phyloP scores from a whole-genome alignment of 2,888 invertebrate genomes.

The Dioctria linearis region DNA sequence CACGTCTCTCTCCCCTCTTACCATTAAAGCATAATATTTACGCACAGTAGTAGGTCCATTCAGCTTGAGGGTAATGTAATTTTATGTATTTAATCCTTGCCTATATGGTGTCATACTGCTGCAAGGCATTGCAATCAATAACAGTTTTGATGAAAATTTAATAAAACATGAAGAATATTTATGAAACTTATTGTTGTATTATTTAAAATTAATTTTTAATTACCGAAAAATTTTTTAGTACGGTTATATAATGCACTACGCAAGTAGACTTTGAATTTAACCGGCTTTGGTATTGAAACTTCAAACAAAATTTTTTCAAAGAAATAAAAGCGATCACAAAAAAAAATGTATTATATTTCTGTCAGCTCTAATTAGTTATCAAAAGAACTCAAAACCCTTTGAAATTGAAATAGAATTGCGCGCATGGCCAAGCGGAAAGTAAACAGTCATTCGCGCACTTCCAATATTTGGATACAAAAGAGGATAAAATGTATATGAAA shows the following conservation, averaged over 20 bases:
- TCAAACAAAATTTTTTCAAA: neutral
- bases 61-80: too few relatives aligned
- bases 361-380: slow-evolving; percentile 62
- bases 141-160: too few relatives aligned
- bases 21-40: too few relatives aligned
- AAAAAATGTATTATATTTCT: neutral
- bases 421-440: slow-evolving; percentile 61
- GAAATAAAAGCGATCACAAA: neutral
- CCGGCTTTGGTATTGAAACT: neutral
- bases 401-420: slow-evolving; percentile 65
- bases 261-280: neutral
- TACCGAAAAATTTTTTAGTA: neutral
- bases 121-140: too few relatives aligned
- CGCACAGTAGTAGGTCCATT: too few relatives aligned
- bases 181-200: neutral
- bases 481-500: slow-evolving; percentile 9
- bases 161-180: neutral
- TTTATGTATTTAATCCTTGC: too few relatives aligned
- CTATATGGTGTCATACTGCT: too few relatives aligned
- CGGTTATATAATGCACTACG: neutral
- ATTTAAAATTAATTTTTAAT: neutral
- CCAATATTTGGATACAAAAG: neutral
- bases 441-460: slow-evolving; percentile 55
- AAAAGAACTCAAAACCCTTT: slow-evolving; percentile 64
- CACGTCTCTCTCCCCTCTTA: too few relatives aligned